A percentile compares a stretch with the other conserved stretches of the same genome.
Evolutionary conservation across 2,888 invertebrate genomes (phyloP).

Genomic region (Neria commutata): DNA sequence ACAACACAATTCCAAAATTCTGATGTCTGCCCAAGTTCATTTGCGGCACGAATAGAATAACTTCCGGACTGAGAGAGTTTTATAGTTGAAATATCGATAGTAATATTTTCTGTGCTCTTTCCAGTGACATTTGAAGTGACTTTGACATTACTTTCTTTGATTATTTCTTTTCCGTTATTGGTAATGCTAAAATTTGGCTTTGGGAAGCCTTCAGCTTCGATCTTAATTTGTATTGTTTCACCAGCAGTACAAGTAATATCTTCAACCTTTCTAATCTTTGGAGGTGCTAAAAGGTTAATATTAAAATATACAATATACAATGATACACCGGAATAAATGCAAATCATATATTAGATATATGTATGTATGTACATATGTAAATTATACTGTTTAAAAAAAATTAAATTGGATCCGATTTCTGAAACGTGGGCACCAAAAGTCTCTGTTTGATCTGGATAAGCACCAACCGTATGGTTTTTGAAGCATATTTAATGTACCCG

Average conservation of each 20-base stretch:
- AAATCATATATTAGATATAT: not conserved
- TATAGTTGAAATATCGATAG: conserved; percentile 73
- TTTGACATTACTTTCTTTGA: conserved; percentile 73
- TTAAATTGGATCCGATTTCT: too few species aligned
- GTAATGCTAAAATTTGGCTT: conserved; percentile 83
- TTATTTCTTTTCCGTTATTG: conserved; percentile 84
- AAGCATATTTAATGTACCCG: too few species aligned
- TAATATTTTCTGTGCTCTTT: conserved; percentile 72
- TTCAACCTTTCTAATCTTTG: conserved; percentile 82
- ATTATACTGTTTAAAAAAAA: too few species aligned
- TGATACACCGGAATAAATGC: not conserved
- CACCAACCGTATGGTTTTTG: too few species aligned
- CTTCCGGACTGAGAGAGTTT: conserved; percentile 82
- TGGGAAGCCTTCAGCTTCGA: conserved; percentile 85
- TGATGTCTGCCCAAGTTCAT: conserved; percentile 87
- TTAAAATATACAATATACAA: not conserved
- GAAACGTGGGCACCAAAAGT: too few species aligned
- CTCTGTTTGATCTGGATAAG: too few species aligned
- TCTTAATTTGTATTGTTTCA: conserved; percentile 76
- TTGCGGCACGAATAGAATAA: conserved; percentile 81
- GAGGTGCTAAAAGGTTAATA: conserved; percentile 67
- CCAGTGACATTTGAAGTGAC: conserved; percentile 63
- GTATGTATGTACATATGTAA: not conserved
- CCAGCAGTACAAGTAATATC: conserved; percentile 77
- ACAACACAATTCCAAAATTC: conserved; percentile 90